Conservation (phyloP, 2,113 vertebrate genomes). For the Balaeniceps rex region DNA sequence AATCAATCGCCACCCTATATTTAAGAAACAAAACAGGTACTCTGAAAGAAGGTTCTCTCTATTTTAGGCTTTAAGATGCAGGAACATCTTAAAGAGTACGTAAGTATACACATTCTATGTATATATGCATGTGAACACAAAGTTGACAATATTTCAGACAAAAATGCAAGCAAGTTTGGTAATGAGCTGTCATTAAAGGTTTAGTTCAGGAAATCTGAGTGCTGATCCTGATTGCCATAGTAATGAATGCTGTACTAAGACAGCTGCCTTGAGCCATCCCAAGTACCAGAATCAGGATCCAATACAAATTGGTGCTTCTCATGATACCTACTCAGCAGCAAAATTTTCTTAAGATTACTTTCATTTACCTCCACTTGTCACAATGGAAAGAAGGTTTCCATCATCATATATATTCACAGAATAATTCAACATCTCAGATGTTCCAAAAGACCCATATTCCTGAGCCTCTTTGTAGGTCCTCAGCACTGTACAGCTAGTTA, state of each 20-base stretch:
- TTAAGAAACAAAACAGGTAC: background rate
- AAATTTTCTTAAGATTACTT: background rate
- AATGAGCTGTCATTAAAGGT: background rate
- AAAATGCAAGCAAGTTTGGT: background rate
- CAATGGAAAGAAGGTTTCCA: conserved; percentile 93
- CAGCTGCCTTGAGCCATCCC: background rate
- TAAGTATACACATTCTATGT: rapidly evolving
- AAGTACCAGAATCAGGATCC: background rate
- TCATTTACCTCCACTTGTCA: conserved; percentile 92
- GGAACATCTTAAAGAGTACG: background rate
- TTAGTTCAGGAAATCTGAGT: background rate
- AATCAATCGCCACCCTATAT: background rate
- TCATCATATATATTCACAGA: conserved; percentile 96
- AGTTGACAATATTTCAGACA: background rate
- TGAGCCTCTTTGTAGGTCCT: conserved; percentile 89
- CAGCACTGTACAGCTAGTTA: conserved; percentile 82
- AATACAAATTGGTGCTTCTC: background rate
- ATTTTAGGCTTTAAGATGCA: background rate
- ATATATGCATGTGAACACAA: background rate
- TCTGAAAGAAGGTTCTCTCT: background rate
- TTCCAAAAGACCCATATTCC: conserved; percentile 90
- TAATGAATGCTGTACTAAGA: background rate
- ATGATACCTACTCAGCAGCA: background rate
- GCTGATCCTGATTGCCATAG: background rate
- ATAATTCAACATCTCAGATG: conserved; percentile 96